Evolutionary conservation across 2,888 invertebrate genomes (phyloP), one percentile per base, ranked within the genome.

Genomic region (Tuta absoluta): DNA sequence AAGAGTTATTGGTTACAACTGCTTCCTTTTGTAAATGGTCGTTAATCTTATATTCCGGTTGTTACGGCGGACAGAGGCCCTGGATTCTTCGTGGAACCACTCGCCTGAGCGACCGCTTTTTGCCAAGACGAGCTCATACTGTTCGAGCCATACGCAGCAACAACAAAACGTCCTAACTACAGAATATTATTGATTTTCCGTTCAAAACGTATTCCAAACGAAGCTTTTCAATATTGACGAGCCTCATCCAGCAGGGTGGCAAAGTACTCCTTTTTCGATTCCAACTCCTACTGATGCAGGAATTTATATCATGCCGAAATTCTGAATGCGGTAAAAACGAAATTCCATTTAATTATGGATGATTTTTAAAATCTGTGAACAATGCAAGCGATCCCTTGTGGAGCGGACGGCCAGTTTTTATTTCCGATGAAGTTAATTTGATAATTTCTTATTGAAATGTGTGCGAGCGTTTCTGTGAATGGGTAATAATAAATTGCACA

Each of bases 321-420:
- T 83, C 76, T 71, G 64, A 76, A 70, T 68, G 49, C 63, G 59
- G 77, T 77, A 91, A 91, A 89, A 91, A 90, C 78, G 76, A 78
- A 81, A 91, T 91, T 89, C 91, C 91, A 85, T 84, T 91, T 91
- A 91, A 91, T 91, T 91, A 91, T 90, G 89, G 86, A 85, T 85
- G 88, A 88, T 90, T 91, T 88, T 91, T 81, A 85, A 90, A 90
- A 91, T 90, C 91, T 89, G 90, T 89, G 89, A 90, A 91, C 91
- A 91, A 91, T 91, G 90, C 89, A 79, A 84, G 80, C 81, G 85
- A 84, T 86, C 87, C 84, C 87, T 87, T 87, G 86, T 81, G 79
- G 76, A 76, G 73, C 77, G 37, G 70, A 72, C 76, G 78, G 73
- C 72, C 70, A 66, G 76, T 87, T 89, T 89, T 89, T 85, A 75